Evolutionary conservation across 2,113 vertebrate species (phyloP).

Genomic region (Phrynocephalus versicolor): DNA sequence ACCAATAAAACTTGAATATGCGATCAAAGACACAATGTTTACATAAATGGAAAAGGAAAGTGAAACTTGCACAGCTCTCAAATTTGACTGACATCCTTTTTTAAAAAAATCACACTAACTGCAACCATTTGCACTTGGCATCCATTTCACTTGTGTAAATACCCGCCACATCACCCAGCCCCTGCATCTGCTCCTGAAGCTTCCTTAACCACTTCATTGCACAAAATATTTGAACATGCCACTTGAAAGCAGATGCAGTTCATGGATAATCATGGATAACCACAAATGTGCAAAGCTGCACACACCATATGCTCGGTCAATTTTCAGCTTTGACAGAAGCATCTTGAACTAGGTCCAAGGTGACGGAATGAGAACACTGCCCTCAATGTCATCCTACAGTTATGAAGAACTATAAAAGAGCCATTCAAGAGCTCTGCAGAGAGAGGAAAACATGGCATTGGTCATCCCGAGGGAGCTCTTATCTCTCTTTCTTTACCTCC

Average conservation of each 20-base stretch:
- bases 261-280: conserved; percentile 7
- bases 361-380: background rate
- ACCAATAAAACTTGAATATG: background rate
- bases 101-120: background rate
- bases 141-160: conserved; percentile 35
- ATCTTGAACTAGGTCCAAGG: background rate
- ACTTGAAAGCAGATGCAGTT: background rate
- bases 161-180: conserved; percentile 2
- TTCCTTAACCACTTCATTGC: conserved; percentile 21
- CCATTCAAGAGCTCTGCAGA: background rate
- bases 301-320: conserved; percentile 2
- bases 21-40: conserved; percentile 1
- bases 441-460: background rate
- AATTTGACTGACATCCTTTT: background rate
- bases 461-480: background rate
- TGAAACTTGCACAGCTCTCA: background rate
- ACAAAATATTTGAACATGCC: conserved; percentile 5
- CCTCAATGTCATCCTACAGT: background rate
- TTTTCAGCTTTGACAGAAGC: background rate
- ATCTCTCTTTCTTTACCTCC: too few relatives aligned
- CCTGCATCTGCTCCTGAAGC: conserved; percentile 17
- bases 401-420: background rate
- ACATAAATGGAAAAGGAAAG: background rate
- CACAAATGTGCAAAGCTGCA: background rate
- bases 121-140: conserved; percentile 8